phyloP scores from a whole-genome alignment of 2,888 invertebrate genomes.

The Alitta virens region DNA sequence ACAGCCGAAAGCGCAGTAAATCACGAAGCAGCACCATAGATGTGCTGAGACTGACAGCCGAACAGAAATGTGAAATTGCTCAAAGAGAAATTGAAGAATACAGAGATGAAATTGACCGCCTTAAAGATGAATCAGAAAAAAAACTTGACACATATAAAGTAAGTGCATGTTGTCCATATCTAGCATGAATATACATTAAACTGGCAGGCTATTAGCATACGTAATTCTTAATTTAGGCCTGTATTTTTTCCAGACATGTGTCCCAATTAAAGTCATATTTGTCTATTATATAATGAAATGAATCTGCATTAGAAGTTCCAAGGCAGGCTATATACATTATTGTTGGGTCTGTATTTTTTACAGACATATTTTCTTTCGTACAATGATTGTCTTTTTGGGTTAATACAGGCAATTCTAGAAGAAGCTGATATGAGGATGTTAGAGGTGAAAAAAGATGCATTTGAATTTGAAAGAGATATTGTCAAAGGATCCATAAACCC shows the following conservation, averaged over 20 bases:
- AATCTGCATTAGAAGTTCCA: too few species aligned
- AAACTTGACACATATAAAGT: slow-evolving; percentile 54
- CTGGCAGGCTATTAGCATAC: too few species aligned
- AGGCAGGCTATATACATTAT: too few species aligned
- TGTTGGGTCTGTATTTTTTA: too few species aligned
- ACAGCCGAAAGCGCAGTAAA: slow-evolving; percentile 50
- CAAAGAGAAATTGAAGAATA: slow-evolving; percentile 56
- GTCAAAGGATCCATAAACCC: slow-evolving; percentile 49
- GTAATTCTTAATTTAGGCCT: too few species aligned
- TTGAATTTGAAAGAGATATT: slow-evolving; percentile 56
- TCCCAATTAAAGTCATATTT: too few species aligned
- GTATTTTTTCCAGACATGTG: too few species aligned
- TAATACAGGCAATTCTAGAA: slow-evolving; percentile 57
- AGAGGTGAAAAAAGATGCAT: slow-evolving; percentile 53
- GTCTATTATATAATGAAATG: too few species aligned
- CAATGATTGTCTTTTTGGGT: slow-evolving; percentile 9
- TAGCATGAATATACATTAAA: too few species aligned
- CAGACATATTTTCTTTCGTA: too few species aligned
- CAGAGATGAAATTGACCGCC: slow-evolving; percentile 48
- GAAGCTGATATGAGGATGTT: slow-evolving; percentile 51
- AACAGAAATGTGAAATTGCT: slow-evolving; percentile 58
- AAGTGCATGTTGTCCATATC: slow-evolving; percentile 1
- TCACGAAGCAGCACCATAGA: slow-evolving; percentile 49
- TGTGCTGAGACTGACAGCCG: slow-evolving; percentile 48
- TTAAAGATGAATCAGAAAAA: slow-evolving; percentile 54